Base-by-base conservation (phyloP, 1,140 invertebrate genomes). In the Sycophaga agraensis region DNA sequence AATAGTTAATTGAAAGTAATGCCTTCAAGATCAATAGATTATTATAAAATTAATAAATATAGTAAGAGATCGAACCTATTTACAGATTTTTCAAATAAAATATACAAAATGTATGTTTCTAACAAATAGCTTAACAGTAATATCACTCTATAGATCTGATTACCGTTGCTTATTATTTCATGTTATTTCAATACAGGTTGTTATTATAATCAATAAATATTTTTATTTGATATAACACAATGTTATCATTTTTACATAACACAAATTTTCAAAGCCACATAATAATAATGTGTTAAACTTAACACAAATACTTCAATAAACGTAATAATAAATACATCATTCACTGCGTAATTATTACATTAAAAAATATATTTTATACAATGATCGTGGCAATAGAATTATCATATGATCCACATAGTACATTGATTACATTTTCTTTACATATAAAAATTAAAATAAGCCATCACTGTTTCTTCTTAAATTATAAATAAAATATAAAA, bases 191-290 rank as follows among this genome's bases (percentile, higher is more conserved):
- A 50, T 21, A 19, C 12, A 35, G 4, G 19, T 12, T 39, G 28
- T 48, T 31, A 17, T 40, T 46, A 34, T 48, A 55, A 19, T 63
- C 46, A 56, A 63, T 56, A 56, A 63, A 63, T 56, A 63, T 55
- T 63, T n/a, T 63, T 56, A 63, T 63, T 50, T 5, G 43, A 56
- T 56, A 56, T 56, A 63, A 56, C 59, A 42, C 24, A 49, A 53
- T 56, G 16, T 62, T 63, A 56, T 63, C 16, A 39, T 56, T 62
- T n/a, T 62, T 56, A 56, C 37, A 56, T 40, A 63, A 40, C 35
- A 63, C 35, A 57, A 49, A 37, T 49, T 40, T 62, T 62, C 22
- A 55, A 62, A 55, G 43, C 16, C 35, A 49, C 14, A 11, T 55
- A 53, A 17, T 55, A 53, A 17, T 39, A 12, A 46, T 45, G 37